Conservation (phyloP, 64 coral and sea anemone species). For the Dendrophyllia cribrosa region DNA sequence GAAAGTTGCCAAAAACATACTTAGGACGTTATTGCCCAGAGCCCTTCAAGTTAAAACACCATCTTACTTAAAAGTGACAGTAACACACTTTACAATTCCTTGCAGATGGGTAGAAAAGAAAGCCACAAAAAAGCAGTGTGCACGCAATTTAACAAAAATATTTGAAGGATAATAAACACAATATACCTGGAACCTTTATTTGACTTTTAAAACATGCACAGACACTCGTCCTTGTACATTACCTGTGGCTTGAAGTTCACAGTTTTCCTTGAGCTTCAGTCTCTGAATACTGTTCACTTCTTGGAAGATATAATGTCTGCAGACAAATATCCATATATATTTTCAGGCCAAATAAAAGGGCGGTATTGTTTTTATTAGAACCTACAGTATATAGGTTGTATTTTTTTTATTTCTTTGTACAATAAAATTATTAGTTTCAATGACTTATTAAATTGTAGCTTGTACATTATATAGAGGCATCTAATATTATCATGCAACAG, state of each 20-base stretch:
- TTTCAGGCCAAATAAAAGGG: too few species aligned
- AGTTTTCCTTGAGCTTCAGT: background rate
- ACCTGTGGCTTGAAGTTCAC: background rate
- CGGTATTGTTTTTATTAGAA: too few species aligned
- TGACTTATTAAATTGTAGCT: background rate
- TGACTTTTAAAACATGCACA: background rate
- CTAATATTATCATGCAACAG: too few species aligned
- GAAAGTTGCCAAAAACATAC: too few species aligned
- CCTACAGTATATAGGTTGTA: too few species aligned
- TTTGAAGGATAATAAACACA: background rate
- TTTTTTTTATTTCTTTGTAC: background rate
- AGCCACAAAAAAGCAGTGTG: too few species aligned
- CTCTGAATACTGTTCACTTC: background rate
- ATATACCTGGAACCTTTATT: background rate
- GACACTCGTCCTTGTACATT: background rate
- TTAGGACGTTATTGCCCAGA: too few species aligned
- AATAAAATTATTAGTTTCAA: background rate
- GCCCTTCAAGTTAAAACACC: too few species aligned
- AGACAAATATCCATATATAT: background rate
- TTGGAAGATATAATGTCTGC: background rate
- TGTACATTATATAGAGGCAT: background rate
- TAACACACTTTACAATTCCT: too few species aligned
- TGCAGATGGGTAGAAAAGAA: too few species aligned
- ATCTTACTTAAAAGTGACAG: too few species aligned
- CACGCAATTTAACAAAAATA: too few species aligned